Evolutionary conservation across 2,888 invertebrate genomes (phyloP), one percentile per base, ranked within the genome.

Genomic region (Aleiodes leptofemur): DNA sequence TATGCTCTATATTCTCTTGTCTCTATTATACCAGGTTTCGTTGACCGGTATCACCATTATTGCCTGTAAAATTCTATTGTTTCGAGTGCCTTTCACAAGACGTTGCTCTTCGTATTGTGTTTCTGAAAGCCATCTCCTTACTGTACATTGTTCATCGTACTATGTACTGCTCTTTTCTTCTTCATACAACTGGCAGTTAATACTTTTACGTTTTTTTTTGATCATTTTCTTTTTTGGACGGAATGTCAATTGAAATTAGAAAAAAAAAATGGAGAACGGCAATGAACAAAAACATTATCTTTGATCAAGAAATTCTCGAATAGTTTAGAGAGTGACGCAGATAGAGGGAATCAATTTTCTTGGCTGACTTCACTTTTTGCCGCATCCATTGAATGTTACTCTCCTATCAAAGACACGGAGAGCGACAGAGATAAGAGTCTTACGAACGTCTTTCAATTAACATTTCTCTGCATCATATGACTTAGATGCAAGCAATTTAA

Each of bases 31-130:
- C 64, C 48, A 11, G 68, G n/a, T 51, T 50, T 57, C 29, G 14
- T 74, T 69, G 53, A 53, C 43, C 59, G 13, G 43, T 69, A 61
- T 61, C 61, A 43, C 69, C 57, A 43, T 43, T 53, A 74, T 69
- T 53, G 43, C 43, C 69, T n/a, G 51, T 69, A 51, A 69, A 57
- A 34, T 74, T 34, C 43, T 14, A 72, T 72, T 72, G 72, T 72
- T 61, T 72, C 38, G 51, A 61, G 61, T 61, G 72, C 59, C 72
- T 53, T 34, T 51, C 48, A 34, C 31, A 53, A 51, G 72, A 72
- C 72, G 48, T 53, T 72, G 72, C 61, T 38, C 16, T 55, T 23
- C 64, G 16, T 50, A 72, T 72, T 72, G 72, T 72, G 51, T 31
- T 31, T 61, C 43, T 64, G 50, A 64, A 50, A 72, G 53, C 61